Percentiles rank a stretch among this genome's conserved stretches.
These are phyloP conservation scores for Ptychoptera contaminata DNA, from an alignment of 2,888 invertebrate species.

Conservation along the genomic window DNA sequence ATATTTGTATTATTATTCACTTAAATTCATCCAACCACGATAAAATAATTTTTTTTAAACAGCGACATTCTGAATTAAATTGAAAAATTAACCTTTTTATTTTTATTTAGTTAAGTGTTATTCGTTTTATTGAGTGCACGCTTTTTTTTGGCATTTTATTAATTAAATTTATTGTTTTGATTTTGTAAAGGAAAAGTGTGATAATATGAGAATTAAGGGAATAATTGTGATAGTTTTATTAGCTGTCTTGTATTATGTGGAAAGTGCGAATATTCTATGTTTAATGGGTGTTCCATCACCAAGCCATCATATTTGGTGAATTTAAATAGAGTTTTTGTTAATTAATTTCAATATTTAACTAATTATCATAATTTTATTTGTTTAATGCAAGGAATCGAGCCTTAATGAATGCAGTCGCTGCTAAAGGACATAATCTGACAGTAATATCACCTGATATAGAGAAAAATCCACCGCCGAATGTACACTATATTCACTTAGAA, in stretches of 20 bases:
- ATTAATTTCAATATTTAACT: background rate
- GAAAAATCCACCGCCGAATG: constrained; percentile 6
- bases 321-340: background rate
- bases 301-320: constrained; percentile 16
- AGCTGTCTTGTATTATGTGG: background rate
- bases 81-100: too few relatives aligned
- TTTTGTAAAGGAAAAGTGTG: too few relatives aligned
- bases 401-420: constrained; percentile 8
- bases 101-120: too few relatives aligned
- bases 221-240: too few relatives aligned
- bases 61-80: too few relatives aligned
- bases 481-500: constrained; percentile 12
- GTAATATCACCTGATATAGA: constrained; percentile 7
- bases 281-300: constrained; percentile 15
- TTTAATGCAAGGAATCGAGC: constrained; percentile 5
- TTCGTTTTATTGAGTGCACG: too few relatives aligned
- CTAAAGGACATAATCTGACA: constrained; percentile 12
- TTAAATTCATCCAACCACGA: too few relatives aligned
- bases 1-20: too few relatives aligned
- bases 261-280: constrained; percentile 14
- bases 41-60: too few relatives aligned
- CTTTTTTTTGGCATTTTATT: too few relatives aligned
- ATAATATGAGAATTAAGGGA: too few relatives aligned
- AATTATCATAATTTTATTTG: background rate
- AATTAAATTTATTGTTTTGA: too few relatives aligned